Percentiles rank a stretch among this genome's conserved stretches.
Evolutionary conservation across 2,888 invertebrate species (phyloP).

Genomic region (Calephelis perditalis): DNA sequence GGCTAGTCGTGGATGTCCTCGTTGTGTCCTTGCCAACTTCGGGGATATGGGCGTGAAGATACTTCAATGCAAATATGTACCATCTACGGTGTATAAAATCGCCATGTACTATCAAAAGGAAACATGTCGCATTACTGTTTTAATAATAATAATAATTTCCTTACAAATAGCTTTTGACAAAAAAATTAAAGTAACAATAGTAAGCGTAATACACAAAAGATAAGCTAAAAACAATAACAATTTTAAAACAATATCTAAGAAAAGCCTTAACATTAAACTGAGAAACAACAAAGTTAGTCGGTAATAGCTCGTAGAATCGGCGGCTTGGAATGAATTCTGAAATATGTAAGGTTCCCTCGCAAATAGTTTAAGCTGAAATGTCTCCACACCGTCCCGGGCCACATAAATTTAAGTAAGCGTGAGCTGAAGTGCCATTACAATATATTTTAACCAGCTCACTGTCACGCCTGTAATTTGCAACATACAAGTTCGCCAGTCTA

Average conservation of each 20-base stretch:
- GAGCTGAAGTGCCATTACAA: slow-evolving; percentile 48
- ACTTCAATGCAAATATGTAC: no score
- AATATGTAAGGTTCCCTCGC: slow-evolving; percentile 23
- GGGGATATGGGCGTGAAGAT: no score
- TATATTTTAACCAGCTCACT: slow-evolving; percentile 52
- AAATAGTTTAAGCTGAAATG: slow-evolving; percentile 33
- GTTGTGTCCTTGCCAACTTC: no score
- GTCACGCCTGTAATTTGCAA: slow-evolving; percentile 59
- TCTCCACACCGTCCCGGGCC: slow-evolving; percentile 37
- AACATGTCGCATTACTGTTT: no score
- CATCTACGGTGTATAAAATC: no score
- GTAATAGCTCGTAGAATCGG: slow-evolving; percentile 23
- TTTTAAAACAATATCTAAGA: neutral
- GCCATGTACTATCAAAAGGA: no score
- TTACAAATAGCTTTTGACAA: no score
- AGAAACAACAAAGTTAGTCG: slow-evolving; percentile 19
- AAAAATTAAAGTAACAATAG: no score
- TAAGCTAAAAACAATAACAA: neutral
- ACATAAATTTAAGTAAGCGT: slow-evolving; percentile 55
- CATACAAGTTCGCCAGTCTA: slow-evolving; percentile 64
- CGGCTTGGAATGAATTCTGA: slow-evolving; percentile 24
- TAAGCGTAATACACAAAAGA: no score
- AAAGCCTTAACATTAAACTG: neutral
- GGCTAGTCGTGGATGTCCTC: no score
- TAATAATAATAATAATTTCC: no score